A percentile compares a stretch with the other conserved stretches of the same genome.
phyloP scores from a whole-genome alignment of 2,888 invertebrate genomes.

The Eremobia ochroleuca region DNA sequence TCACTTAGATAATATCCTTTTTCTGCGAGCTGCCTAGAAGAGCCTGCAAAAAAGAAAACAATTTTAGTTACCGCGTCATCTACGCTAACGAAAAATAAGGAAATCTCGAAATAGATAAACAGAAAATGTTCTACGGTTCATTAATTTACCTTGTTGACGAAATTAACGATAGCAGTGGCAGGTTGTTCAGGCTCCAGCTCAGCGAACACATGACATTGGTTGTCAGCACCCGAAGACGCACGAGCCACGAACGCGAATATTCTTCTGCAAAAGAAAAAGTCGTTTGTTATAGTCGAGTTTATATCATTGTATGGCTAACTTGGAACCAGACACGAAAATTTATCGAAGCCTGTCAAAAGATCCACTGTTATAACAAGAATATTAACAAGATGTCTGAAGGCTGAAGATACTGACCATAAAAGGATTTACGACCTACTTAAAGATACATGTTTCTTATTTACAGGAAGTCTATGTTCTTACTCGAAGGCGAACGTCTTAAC shows the following conservation, averaged over 20 bases:
- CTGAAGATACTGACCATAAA: not conserved
- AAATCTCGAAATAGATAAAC: not conserved
- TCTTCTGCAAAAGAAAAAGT: slow-evolving; percentile 90
- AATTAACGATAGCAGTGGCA: slow-evolving; percentile 98
- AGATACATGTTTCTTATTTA: not conserved
- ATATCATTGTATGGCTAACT: not conserved
- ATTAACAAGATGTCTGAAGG: no score
- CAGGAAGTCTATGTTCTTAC: not conserved
- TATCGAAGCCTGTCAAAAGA: not conserved
- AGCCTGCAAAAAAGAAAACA: slow-evolving; percentile 78
- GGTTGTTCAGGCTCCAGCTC: slow-evolving; percentile 98
- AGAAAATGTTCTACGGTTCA: no score
- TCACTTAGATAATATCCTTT: slow-evolving; percentile 83
- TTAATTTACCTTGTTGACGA: slow-evolving; percentile 93
- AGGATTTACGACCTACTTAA: not conserved
- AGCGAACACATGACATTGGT: slow-evolving; percentile 99
- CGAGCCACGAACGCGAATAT: slow-evolving; percentile 99
- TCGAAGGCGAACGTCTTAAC: not conserved
- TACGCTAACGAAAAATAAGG: no score
- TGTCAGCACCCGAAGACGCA: slow-evolving; percentile 96
- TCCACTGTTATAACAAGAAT: not conserved
- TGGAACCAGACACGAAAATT: not conserved
- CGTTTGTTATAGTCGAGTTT: not conserved
- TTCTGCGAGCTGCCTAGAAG: slow-evolving; percentile 87
- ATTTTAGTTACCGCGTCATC: not conserved